Percentiles rank a stretch among this genome's conserved stretches.
Evolutionary conservation across 2,888 invertebrate genomes (phyloP).

Genomic region (Drosophila longiperda): DNA sequence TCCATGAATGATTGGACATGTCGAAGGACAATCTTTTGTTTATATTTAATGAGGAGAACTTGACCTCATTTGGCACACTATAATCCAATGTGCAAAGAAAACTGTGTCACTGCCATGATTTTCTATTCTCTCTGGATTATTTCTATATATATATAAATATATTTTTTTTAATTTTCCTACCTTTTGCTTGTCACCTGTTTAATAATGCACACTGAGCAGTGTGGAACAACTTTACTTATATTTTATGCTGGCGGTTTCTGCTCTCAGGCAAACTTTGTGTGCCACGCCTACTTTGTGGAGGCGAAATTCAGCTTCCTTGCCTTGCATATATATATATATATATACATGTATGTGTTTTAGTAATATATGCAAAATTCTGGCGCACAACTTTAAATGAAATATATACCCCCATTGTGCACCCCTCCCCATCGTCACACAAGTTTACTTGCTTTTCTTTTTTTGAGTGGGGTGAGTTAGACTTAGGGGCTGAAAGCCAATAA

Average conservation of each 20-base stretch:
- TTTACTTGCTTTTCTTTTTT: background rate
- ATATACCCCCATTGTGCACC: background rate
- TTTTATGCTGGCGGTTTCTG: slow-evolving; percentile 40
- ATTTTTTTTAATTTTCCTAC: slow-evolving; percentile 36
- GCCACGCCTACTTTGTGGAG: slow-evolving; percentile 18
- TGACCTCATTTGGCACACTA: slow-evolving; percentile 21
- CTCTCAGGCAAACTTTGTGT: slow-evolving; percentile 45
- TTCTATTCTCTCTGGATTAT: slow-evolving; percentile 4
- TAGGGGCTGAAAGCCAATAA: slow-evolving; percentile 70
- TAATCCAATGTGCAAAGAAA: slow-evolving; percentile 24
- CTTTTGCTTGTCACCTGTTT: slow-evolving; percentile 51
- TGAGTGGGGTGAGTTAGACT: slow-evolving; percentile 10
- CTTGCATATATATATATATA: background rate
- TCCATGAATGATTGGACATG: slow-evolving; percentile 61
- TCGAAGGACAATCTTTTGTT: slow-evolving; percentile 18
- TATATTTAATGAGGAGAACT: slow-evolving; percentile 58
- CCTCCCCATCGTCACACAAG: background rate
- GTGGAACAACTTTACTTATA: slow-evolving; percentile 54
- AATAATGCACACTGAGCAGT: slow-evolving; percentile 63
- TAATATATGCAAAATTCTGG: slow-evolving; percentile 60
- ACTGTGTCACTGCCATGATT: slow-evolving; percentile 48
- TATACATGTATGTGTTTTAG: slow-evolving; percentile 16
- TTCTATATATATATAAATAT: background rate
- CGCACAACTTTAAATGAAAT: slow-evolving; percentile 70
- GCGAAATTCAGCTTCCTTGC: background rate